Base-by-base conservation (phyloP, 2,888 invertebrate species). In the Esperia sulphurella region DNA sequence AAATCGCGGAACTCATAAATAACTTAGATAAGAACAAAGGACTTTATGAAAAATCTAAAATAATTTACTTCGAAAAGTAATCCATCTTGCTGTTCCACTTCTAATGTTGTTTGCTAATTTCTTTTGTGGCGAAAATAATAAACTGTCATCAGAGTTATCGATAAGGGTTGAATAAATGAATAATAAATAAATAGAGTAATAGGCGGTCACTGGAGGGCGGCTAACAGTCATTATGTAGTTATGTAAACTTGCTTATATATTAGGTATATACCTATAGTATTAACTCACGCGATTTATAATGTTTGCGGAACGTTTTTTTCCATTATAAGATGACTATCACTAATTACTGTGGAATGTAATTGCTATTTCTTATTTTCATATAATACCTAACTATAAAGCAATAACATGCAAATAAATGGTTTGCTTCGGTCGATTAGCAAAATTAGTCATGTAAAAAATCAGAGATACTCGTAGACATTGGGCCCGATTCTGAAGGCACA, bases 151-250 rank as follows among this genome's bases (percentile, higher is more conserved):
- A 68, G 51, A 52, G 53, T 62, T 66, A 75, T 75, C 62, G 74
- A 68, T 72, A 70, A 73, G 59, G 46, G 53, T 48, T 63, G 72
- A 72, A 80, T 79, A 74, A 64, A 77, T 79, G 73, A 78, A 80
- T 75, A 75, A 58, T 63, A 71, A 70, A 57, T 61, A 61, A 65
- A 66, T 61, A 65, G 46, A 50, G 53, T 58, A 58, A 66, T 58
- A 54, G 52, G 39, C 46, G 52, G 51, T 52, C 54, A 52, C 52
- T 55, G 53, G 50, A 47, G 41, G 31, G 39, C 45, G 51, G 52
- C 45, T 46, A 55, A 45, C 49, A 51, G 48, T 57, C 51, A 51
- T 54, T 52, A 58, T 47, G 52, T 49, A 49, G 33, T 39, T 54
- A 58, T 50, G 52, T 49, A 42, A 8, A 33, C 31, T 12, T 29